These are phyloP conservation scores for Fukomys damarensis DNA, from an alignment of 2,113 vertebrate genomes.

Conservation along the genomic window DNA sequence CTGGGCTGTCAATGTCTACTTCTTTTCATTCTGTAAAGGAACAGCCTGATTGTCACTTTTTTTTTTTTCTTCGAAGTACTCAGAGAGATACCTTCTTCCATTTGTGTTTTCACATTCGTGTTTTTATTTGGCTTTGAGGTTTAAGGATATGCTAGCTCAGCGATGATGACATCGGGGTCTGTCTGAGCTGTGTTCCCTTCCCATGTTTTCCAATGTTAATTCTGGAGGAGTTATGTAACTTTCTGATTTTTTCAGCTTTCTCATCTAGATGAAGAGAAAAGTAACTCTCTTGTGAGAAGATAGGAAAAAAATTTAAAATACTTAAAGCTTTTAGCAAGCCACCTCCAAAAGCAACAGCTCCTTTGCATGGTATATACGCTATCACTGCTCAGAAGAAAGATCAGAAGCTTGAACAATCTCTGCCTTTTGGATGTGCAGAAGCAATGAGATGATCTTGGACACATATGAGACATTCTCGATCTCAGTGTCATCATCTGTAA, in stretches of 20 bases:
- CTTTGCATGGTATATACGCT: not conserved
- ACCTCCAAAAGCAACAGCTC: not conserved
- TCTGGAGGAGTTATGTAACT: not conserved
- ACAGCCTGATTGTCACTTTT: not conserved
- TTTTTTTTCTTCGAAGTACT: not conserved
- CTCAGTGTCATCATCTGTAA: not conserved
- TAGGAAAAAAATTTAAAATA: not conserved
- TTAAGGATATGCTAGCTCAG: not conserved
- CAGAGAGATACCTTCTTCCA: not conserved
- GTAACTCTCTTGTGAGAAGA: not conserved
- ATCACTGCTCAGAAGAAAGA: not conserved
- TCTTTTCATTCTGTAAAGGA: not conserved
- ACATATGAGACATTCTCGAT: not conserved
- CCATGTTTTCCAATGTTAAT: not conserved
- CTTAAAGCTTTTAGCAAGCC: not conserved
- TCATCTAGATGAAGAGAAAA: not conserved
- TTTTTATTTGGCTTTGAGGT: not conserved
- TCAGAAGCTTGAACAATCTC: not conserved
- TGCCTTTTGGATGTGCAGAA: not conserved
- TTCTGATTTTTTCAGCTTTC: not conserved
- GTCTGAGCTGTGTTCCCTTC: not conserved
- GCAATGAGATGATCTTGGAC: not conserved
- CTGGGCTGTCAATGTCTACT: not conserved
- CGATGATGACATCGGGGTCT: not conserved
- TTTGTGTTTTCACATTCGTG: not conserved